Evolutionary conservation across 2,113 vertebrate genomes (phyloP).

Genomic region (Coturnix japonica): DNA sequence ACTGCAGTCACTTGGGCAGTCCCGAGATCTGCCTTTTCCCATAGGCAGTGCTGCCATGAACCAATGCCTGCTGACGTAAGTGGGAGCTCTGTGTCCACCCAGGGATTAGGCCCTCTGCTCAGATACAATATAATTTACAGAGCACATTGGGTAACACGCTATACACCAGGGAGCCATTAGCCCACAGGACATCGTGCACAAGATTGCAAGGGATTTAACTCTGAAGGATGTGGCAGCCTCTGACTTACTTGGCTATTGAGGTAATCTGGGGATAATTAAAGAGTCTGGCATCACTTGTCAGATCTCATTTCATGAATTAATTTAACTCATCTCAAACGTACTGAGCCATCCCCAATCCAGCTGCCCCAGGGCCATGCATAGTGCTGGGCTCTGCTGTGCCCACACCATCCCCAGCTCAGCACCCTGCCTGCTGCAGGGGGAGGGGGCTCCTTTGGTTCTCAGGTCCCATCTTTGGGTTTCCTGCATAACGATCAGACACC

Average conservation of each 20-base stretch:
- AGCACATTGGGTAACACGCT: background rate
- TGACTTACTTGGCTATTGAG: background rate
- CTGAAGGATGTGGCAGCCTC: background rate
- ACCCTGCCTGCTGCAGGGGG: background rate
- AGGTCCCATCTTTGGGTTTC: constrained; percentile 12
- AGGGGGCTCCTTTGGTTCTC: background rate
- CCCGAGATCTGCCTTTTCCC: background rate
- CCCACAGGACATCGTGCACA: rapidly evolving
- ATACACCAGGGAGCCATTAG: background rate
- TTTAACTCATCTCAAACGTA: background rate
- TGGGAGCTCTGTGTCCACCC: background rate
- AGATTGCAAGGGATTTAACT: background rate
- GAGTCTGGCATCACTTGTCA: background rate
- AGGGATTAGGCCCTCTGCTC: background rate
- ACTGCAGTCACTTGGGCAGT: background rate
- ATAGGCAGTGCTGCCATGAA: background rate
- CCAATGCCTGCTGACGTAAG: background rate
- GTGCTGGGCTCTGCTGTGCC: background rate
- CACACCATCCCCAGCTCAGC: background rate
- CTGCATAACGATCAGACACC: constrained; percentile 50
- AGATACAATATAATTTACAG: background rate
- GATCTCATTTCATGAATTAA: background rate
- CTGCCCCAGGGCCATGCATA: background rate
- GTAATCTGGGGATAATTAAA: background rate
- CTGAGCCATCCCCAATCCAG: background rate